Evolutionary conservation across 2,113 vertebrate genomes (phyloP).

Genomic region (Misgurnus mizolepis): DNA sequence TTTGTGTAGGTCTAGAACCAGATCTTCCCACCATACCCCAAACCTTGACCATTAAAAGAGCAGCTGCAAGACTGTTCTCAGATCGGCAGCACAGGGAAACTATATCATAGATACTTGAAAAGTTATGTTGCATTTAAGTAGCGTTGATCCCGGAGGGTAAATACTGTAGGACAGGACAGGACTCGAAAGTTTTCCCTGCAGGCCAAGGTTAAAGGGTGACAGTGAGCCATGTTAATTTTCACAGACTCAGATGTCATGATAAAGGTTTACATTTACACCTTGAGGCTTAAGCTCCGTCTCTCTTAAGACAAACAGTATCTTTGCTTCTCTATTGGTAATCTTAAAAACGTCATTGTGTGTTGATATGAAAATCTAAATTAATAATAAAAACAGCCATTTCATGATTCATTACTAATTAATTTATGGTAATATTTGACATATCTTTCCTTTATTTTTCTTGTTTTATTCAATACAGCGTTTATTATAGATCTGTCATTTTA

Average conservation of each 20-base stretch:
- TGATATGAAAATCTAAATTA: background rate
- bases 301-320: background rate
- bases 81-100: background rate
- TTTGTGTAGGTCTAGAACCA: background rate
- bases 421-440: background rate
- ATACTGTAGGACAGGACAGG: slow-evolving; percentile 11
- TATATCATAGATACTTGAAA: too few species aligned
- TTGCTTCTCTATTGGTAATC: background rate
- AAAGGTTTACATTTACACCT: background rate
- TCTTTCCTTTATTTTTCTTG: background rate
- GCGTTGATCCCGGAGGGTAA: background rate
- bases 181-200: slow-evolving; percentile 34
- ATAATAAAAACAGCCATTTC: background rate
- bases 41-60: background rate
- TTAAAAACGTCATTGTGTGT: background rate
- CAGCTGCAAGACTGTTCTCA: background rate
- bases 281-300: background rate
- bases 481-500: slow-evolving; percentile 14
- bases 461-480: background rate
- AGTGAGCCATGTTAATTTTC: slow-evolving; percentile 7
- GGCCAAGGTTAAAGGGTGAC: slow-evolving; percentile 45
- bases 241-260: slow-evolving; percentile 11
- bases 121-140: background rate
- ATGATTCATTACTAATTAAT: background rate
- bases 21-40: slow-evolving; percentile 3